phyloP scores from a whole-genome alignment of 1,140 invertebrate species.

The Megathymus violae region DNA sequence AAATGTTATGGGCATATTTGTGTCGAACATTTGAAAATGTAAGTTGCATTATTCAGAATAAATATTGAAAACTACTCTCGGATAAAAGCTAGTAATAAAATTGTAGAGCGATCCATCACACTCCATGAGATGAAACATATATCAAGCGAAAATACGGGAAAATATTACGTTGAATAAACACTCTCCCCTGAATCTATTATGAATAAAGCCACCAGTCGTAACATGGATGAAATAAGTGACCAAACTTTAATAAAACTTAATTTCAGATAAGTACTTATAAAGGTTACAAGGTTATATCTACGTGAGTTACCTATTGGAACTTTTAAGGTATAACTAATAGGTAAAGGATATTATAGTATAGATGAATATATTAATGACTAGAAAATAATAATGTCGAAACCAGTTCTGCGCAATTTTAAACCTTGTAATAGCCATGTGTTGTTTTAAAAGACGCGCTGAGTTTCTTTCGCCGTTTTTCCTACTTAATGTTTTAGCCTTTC shows the following conservation, averaged over 20 bases:
- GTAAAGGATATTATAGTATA: too few species aligned
- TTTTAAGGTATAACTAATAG: too few species aligned
- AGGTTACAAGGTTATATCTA: too few species aligned
- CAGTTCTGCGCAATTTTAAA: too few species aligned
- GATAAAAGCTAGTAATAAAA: conserved; percentile 33
- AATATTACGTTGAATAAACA: conserved; percentile 23
- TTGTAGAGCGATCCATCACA: conserved; percentile 32
- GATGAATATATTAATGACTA: too few species aligned
- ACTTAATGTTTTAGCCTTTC: too few species aligned
- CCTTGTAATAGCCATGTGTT: too few species aligned
- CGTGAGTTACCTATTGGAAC: too few species aligned
- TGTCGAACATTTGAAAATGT: conserved; percentile 19
- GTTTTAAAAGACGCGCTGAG: too few species aligned
- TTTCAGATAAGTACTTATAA: too few species aligned
- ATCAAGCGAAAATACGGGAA: conserved; percentile 20
- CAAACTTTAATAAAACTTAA: not conserved
- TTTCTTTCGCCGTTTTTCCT: too few species aligned
- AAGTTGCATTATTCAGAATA: conserved; percentile 26
- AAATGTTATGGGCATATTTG: conserved; percentile 5
- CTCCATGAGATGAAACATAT: conserved; percentile 31
- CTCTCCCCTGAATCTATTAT: conserved; percentile 1
- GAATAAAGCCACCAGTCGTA: not conserved
- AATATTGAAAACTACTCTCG: conserved; percentile 14
- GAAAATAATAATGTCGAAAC: too few species aligned
- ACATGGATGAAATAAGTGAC: not conserved